These are phyloP conservation scores for Calameuta pallipes DNA, from an alignment of 2,888 invertebrate species.

Conservation along the genomic window DNA sequence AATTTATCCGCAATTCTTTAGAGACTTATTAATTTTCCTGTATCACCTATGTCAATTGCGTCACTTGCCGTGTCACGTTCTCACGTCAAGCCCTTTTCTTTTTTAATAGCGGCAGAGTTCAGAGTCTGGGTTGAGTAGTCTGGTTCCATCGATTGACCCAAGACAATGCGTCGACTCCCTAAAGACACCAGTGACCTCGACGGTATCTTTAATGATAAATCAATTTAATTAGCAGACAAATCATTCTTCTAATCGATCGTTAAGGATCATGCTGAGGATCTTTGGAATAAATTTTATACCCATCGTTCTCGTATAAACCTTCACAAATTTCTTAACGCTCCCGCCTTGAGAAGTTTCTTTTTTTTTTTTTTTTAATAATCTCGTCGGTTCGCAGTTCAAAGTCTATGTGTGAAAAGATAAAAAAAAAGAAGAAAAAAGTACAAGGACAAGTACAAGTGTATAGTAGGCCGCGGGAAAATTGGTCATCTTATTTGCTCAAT, in stretches of 20 bases:
- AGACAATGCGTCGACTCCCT: conserved; percentile 1
- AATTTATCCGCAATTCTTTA: neutral
- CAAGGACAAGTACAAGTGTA: neutral
- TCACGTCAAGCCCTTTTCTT: neutral
- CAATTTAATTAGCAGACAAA: neutral
- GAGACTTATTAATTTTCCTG: neutral
- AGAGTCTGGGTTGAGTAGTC: conserved; percentile 29
- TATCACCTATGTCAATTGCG: too few species aligned
- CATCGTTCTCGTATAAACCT: neutral
- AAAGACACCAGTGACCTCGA: neutral
- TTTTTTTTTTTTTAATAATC: neutral
- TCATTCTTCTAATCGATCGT: too few species aligned
- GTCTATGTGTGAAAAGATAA: neutral
- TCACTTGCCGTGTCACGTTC: neutral
- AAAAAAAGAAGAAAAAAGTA: neutral
- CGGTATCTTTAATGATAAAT: neutral
- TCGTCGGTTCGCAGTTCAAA: neutral
- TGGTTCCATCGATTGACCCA: conserved; percentile 29
- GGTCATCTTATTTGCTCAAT: conserved; percentile 48
- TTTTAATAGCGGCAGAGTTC: neutral
- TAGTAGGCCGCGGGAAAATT: conserved; percentile 39
- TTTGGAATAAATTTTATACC: neutral
- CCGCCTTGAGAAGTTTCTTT: neutral
- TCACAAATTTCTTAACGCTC: neutral
- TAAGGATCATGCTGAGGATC: neutral